Conservation (phyloP, 2,888 invertebrate genomes). For the Dorcus parallelipipedus region DNA sequence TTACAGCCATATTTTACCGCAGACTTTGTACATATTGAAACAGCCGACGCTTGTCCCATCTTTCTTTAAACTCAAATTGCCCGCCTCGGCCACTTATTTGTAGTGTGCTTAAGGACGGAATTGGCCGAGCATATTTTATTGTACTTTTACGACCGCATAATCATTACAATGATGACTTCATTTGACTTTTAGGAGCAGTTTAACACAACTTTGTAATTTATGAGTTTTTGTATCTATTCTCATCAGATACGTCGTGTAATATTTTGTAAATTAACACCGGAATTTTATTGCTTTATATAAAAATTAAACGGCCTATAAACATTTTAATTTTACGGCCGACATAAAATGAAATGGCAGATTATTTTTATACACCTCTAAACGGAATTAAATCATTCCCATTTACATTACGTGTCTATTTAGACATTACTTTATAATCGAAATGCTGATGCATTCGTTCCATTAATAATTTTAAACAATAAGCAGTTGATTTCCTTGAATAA, state of each 20-base stretch:
- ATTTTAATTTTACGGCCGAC: background rate
- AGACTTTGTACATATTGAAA: conserved; percentile 37
- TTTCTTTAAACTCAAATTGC: conserved; percentile 15
- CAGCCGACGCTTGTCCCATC: conserved; percentile 22
- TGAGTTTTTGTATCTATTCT: conserved; percentile 16
- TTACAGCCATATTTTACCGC: conserved; percentile 49
- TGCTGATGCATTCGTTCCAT: too few species aligned
- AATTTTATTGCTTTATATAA: conserved; percentile 12
- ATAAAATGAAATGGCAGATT: background rate
- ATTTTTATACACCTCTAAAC: too few species aligned
- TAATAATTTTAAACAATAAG: too few species aligned
- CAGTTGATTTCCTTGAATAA: too few species aligned
- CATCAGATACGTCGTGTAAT: conserved; percentile 12
- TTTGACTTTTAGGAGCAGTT: conserved; percentile 35
- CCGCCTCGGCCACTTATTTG: conserved; percentile 20
- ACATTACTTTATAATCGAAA: too few species aligned
- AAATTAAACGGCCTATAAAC: background rate
- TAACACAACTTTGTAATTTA: conserved; percentile 19
- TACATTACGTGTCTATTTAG: too few species aligned
- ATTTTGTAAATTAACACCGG: conserved; percentile 15
- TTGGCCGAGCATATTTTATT: conserved; percentile 43
- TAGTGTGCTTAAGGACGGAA: conserved; percentile 34
- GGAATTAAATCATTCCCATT: too few species aligned
- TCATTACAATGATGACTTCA: conserved; percentile 44
- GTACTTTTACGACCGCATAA: conserved; percentile 47